These are phyloP conservation scores for Moxostoma hubbsi DNA, from an alignment of 2,797 vertebrate species.

Conservation along the genomic window DNA sequence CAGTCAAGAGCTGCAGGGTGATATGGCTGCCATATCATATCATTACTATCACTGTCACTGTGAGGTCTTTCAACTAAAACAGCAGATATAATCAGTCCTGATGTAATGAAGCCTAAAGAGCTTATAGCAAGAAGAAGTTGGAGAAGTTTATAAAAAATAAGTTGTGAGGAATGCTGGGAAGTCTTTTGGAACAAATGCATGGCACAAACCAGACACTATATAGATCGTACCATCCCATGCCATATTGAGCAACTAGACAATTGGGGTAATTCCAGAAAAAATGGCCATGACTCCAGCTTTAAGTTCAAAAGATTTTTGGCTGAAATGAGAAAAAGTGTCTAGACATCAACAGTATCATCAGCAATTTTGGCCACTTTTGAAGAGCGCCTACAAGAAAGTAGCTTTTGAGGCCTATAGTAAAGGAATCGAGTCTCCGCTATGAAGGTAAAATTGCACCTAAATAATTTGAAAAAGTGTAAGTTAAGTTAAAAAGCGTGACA, in stretches of 20 bases:
- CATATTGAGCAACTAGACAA: neutral
- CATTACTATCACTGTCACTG: too few relatives aligned
- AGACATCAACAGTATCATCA: constrained; percentile 17
- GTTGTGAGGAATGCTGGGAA: neutral
- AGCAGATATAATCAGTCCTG: too few relatives aligned
- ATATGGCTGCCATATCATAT: too few relatives aligned
- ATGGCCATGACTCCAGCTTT: neutral
- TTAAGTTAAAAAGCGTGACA: too few relatives aligned
- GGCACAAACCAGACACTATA: neutral
- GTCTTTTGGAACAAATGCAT: neutral
- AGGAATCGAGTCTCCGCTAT: too few relatives aligned
- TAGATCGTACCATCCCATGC: neutral
- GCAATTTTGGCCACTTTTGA: neutral
- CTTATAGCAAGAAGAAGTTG: neutral
- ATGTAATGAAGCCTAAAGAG: neutral
- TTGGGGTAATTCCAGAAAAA: neutral
- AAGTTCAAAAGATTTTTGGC: neutral
- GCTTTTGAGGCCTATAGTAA: neutral
- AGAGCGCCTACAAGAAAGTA: constrained; percentile 3
- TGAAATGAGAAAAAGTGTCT: constrained; percentile 18
- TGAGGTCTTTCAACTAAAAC: too few relatives aligned
- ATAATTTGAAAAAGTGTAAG: too few relatives aligned
- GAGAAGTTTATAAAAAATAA: neutral
- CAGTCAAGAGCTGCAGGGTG: too few relatives aligned
- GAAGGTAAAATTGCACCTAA: too few relatives aligned